phyloP scores from a whole-genome alignment of 2,113 vertebrate species.

The Zonotrichia leucophrys region DNA sequence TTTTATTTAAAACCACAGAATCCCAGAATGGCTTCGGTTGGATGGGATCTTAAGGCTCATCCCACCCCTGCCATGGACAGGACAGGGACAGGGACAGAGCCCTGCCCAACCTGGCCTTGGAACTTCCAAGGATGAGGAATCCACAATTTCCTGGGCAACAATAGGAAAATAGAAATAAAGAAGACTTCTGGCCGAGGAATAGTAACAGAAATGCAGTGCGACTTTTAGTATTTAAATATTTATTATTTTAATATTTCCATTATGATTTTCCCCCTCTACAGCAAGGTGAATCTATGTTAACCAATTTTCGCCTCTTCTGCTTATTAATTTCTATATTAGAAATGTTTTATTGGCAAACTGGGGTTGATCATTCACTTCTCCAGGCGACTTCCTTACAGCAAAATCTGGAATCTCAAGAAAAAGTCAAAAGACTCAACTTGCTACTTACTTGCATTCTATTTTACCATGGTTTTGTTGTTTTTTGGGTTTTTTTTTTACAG shows the following conservation, averaged over 20 bases:
- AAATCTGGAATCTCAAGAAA: background rate
- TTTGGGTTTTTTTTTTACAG: background rate
- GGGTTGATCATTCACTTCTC: background rate
- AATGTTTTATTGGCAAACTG: background rate
- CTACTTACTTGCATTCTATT: background rate
- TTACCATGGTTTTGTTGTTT: background rate
- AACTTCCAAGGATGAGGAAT: background rate
- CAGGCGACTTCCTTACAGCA: background rate
- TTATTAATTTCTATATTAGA: background rate
- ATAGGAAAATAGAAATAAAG: background rate
- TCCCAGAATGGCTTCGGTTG: too few relatives aligned
- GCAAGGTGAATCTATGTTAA: background rate
- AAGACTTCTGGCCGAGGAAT: background rate
- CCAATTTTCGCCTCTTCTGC: background rate
- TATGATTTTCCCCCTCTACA: background rate
- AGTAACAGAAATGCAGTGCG: background rate
- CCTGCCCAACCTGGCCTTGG: rapidly evolving
- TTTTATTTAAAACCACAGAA: rapidly evolving
- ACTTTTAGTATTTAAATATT: constrained; percentile 9
- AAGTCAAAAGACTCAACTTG: background rate
- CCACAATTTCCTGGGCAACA: background rate
- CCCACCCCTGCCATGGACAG: background rate
- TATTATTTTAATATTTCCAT: background rate
- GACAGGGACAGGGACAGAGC: background rate
- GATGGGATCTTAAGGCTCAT: background rate